Base-by-base conservation (phyloP, 2,888 invertebrate species). In the Aleiodes leptofemur region DNA sequence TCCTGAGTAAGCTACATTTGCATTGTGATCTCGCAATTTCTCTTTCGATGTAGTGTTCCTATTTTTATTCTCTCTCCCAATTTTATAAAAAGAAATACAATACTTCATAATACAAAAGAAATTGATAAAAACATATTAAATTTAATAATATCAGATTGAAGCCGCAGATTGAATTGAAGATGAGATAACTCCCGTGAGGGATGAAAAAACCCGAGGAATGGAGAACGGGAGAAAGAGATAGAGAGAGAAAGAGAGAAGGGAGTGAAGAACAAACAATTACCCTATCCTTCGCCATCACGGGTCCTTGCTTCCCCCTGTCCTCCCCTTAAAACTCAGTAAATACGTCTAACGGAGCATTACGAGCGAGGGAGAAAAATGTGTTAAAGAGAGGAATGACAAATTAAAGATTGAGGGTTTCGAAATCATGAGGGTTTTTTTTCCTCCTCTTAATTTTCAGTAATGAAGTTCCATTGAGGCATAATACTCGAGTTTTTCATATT, bases 191-290 rank as follows among this genome's bases (percentile, higher is more conserved):
- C 69, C 69, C 56, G 72, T 43, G 56, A 43, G 61, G 68, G 74
- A 73, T 43, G 43, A 43, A 43, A 43, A 43, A 43, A 3, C 43
- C 43, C 9, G 11, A 43, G 43, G 9, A 9, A 43, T 43, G 43
- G 7, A 43, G 43, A 72, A 69, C 66, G 68, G 68, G 73, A 59
- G 71, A 72, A 77, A 74, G 72, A 74, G 55, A 64, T 64, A 48
- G n/a, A 76, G 75, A 75, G 70, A 29, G 61, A 71, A 48, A 16
- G 72, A 66, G 53, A 66, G 56, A 71, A 53, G 61, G 59, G 56
- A 16, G 69, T 68, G 53, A 72, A 76, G 76, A 76, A 72, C 77
- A 77, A 77, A 77, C 79, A 77, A 77, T 77, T 78, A 76, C 72
- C 76, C 78, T 77, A 69, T 72, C 76, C 72, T 74, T 74, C 73